Evolutionary conservation across 2,113 vertebrate species (phyloP).

Genomic region (Sturnus vulgaris): DNA sequence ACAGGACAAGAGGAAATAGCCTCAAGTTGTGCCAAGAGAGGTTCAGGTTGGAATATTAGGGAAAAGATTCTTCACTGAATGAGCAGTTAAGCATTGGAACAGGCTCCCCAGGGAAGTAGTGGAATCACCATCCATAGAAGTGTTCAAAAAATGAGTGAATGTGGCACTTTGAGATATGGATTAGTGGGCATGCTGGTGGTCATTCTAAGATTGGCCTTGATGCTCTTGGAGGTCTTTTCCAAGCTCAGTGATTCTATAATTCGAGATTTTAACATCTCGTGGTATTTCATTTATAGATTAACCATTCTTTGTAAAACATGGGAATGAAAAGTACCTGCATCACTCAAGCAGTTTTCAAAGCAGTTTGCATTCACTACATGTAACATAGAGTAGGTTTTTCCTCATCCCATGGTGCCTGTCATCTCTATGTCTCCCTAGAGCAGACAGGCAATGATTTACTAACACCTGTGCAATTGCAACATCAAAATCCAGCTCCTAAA

Average conservation of each 20-base stretch:
- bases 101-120: neutral
- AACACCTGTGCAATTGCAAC: neutral
- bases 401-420: neutral
- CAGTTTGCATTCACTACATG: neutral
- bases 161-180: neutral
- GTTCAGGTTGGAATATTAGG: neutral
- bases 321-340: neutral
- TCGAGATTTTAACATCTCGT: neutral
- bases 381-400: neutral
- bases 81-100: neutral
- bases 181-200: neutral
- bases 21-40: neutral
- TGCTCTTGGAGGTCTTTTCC: neutral
- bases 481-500: neutral
- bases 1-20: neutral
- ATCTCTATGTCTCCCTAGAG: neutral
- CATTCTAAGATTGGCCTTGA: neutral
- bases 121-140: neutral
- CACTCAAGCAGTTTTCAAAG: neutral
- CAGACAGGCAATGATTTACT: conserved; percentile 2
- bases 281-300: neutral
- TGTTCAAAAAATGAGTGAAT: neutral
- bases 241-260: neutral
- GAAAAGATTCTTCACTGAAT: neutral
- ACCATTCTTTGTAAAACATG: neutral